These are phyloP conservation scores for Brachionus calyciflorus DNA, from an alignment of 1,140 invertebrate species.

Conservation along the genomic window DNA sequence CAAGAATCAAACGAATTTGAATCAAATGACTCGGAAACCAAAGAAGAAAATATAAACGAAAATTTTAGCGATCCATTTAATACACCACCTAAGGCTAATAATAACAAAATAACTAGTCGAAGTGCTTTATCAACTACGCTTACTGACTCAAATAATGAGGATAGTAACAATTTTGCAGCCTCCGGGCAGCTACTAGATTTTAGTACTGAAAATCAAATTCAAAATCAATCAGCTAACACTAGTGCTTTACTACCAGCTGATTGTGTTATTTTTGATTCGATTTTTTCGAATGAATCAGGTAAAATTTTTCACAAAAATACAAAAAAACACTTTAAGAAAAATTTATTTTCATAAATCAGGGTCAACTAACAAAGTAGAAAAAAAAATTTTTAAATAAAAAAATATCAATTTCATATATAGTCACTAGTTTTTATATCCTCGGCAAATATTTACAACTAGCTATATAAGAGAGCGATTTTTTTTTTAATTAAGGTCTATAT, in stretches of 20 bases:
- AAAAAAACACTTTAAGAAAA: not conserved
- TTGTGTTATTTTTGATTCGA: conserved; percentile 39
- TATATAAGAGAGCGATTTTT: not conserved
- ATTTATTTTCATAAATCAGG: no score
- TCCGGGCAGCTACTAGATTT: not conserved
- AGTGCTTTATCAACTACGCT: not conserved
- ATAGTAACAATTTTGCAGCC: no score
- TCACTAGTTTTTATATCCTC: not conserved
- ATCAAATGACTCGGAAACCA: not conserved
- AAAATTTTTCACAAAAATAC: not conserved
- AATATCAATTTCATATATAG: conserved; percentile 3
- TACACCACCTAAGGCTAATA: conserved; percentile 7
- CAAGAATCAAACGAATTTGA: not conserved
- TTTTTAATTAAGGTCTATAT: not conserved
- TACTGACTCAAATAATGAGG: not conserved
- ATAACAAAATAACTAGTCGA: not conserved
- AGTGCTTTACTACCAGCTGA: conserved; percentile 7
- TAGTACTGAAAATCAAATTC: not conserved
- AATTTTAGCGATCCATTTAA: conserved; percentile 19
- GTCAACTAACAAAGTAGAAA: no score
- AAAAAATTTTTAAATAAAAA: not conserved
- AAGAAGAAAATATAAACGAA: not conserved
- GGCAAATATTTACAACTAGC: conserved; percentile 32
- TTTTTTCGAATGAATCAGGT: conserved; percentile 45
- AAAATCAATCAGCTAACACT: not conserved